Evolutionary conservation across 2,888 invertebrate species (phyloP).

Genomic region (Chrysomela aeneicollis): DNA sequence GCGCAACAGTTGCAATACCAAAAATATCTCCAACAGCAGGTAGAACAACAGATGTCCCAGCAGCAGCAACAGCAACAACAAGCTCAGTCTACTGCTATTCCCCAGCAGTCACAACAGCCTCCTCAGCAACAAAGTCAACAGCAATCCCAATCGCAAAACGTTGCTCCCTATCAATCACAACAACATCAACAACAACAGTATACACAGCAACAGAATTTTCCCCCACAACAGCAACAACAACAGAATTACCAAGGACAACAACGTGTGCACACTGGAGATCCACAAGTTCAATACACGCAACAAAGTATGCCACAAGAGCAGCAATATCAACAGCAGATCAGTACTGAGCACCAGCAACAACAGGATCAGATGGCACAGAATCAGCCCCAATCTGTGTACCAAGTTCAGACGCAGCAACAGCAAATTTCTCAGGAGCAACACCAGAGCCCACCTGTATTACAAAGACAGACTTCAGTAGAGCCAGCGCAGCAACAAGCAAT

Average conservation of each 20-base stretch:
- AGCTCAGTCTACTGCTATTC: constrained; percentile 40
- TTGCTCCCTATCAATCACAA: constrained; percentile 45
- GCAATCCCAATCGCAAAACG: constrained; percentile 33
- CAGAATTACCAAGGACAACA: constrained; percentile 46
- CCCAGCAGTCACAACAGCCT: constrained; percentile 59
- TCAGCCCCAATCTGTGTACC: constrained; percentile 27
- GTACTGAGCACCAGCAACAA: constrained; percentile 33
- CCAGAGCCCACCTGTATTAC: constrained; percentile 45
- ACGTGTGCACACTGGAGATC: constrained; percentile 36
- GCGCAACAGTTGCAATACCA: constrained; percentile 67
- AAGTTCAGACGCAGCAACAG: constrained; percentile 23
- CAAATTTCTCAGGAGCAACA: constrained; percentile 57
- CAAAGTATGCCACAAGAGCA: constrained; percentile 36
- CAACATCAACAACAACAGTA: constrained; percentile 46
- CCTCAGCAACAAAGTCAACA: constrained; percentile 60
- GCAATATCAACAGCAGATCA: constrained; percentile 41
- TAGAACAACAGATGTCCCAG: constrained; percentile 62
- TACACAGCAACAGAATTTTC: constrained; percentile 34
- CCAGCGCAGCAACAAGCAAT: constrained; percentile 55
- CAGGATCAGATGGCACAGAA: constrained; percentile 43
- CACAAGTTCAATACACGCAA: constrained; percentile 40
- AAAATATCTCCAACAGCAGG: constrained; percentile 66
- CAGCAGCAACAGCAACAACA: constrained; percentile 60
- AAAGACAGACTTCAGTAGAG: constrained; percentile 50
- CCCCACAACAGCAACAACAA: constrained; percentile 30